Conservation (phyloP, 2,888 invertebrate species). For the Nipponacmea schrenckii region DNA sequence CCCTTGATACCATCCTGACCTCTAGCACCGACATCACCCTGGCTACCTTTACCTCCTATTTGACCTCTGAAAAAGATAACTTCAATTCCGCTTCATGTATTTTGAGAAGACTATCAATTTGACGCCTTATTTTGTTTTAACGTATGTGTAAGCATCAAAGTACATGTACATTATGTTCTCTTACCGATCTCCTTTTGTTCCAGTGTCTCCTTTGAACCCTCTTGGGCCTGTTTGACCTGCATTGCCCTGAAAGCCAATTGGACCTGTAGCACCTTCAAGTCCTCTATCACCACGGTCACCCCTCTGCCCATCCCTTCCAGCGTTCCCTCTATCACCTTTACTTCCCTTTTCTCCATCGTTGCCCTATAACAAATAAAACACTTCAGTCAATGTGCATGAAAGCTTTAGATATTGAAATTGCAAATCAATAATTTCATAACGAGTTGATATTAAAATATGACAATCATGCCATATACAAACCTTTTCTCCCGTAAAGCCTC, state of each 20-base stretch:
- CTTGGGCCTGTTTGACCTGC: background rate
- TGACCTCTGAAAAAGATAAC: background rate
- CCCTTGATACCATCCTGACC: conserved; percentile 9
- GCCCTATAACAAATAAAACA: background rate
- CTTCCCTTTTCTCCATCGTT: background rate
- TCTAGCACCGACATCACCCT: conserved; percentile 1
- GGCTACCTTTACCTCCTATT: conserved; percentile 4
- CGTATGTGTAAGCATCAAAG: no score
- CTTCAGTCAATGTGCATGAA: background rate
- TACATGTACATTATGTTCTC: no score
- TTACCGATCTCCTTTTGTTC: background rate
- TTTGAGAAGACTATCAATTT: no score
- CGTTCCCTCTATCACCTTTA: background rate
- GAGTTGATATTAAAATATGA: no score
- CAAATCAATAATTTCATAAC: no score
- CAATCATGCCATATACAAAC: no score
- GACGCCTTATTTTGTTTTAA: no score
- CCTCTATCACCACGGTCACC: background rate
- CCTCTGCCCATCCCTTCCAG: background rate
- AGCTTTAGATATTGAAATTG: no score
- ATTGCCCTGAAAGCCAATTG: background rate
- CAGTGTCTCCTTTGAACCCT: background rate
- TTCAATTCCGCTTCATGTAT: no score
- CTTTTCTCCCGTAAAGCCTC: background rate
- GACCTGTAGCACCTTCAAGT: background rate